These are phyloP conservation scores for Eulemur rubriventer DNA, from an alignment of 2,797 vertebrate genomes.

Conservation along the genomic window DNA sequence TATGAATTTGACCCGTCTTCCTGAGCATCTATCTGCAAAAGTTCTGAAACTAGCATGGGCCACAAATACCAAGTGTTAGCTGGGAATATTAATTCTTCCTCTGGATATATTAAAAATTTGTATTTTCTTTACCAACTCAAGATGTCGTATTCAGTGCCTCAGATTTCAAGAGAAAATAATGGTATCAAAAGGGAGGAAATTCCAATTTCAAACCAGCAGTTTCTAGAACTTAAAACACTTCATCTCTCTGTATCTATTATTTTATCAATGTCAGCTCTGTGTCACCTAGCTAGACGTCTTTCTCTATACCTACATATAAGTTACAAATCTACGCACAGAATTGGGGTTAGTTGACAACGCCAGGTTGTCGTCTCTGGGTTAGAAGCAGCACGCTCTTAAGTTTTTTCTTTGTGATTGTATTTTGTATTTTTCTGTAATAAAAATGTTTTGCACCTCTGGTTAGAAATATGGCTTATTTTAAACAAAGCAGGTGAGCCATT, in stretches of 20 bases:
- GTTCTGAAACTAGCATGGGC: neutral
- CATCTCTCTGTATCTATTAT: neutral
- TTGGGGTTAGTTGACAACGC: neutral
- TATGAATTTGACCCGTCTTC: neutral
- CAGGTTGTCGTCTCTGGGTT: neutral
- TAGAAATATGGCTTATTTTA: neutral
- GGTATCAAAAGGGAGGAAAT: neutral
- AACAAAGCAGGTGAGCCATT: conserved; percentile 33
- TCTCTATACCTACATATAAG: neutral
- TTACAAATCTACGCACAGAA: neutral
- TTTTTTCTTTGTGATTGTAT: neutral
- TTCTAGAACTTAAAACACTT: neutral
- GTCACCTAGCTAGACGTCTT: neutral
- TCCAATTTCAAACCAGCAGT: neutral
- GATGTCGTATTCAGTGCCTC: neutral
- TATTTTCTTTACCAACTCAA: conserved; percentile 18
- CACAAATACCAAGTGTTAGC: neutral
- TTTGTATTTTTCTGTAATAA: conserved; percentile 33
- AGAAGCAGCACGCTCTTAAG: neutral
- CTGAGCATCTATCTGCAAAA: neutral
- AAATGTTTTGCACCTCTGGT: conserved; percentile 10
- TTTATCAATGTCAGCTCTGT: neutral
- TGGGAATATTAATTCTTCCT: neutral
- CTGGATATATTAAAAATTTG: neutral
- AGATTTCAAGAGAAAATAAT: neutral